These are phyloP conservation scores for Ophthalmolycus amberensis DNA, from an alignment of 2,113 vertebrate genomes.

Conservation along the genomic window DNA sequence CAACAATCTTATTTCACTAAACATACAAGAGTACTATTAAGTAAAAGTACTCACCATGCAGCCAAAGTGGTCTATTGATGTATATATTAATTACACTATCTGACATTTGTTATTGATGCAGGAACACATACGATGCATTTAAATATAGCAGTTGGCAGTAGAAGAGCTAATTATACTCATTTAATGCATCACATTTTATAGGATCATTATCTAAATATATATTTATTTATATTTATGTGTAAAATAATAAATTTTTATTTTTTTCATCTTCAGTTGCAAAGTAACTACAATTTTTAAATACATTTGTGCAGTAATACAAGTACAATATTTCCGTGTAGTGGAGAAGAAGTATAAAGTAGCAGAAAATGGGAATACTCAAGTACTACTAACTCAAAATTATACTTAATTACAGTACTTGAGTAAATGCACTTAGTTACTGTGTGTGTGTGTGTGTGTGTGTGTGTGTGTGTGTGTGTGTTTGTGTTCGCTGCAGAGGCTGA, in stretches of 20 bases:
- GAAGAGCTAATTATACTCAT: not conserved
- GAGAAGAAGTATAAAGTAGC: not conserved
- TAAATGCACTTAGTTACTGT: not conserved
- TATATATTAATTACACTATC: not conserved
- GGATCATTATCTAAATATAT: no score
- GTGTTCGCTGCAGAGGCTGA: slow-evolving; percentile 39
- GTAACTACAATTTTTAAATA: not conserved
- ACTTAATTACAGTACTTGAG: not conserved
- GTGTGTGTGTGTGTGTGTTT: not conserved
- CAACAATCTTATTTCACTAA: not conserved
- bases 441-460: not conserved
- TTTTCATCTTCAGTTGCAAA: not conserved
- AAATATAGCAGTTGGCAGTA: not conserved
- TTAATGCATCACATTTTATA: no score
- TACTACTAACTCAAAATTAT: no score
- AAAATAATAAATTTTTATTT: no score
- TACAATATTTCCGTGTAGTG: not conserved
- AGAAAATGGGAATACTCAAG: not conserved
- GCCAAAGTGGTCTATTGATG: not conserved
- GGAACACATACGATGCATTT: not conserved
- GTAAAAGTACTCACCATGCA: not conserved
- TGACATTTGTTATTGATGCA: not conserved
- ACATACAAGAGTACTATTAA: not conserved
- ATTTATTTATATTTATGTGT: no score
- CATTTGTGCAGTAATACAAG: not conserved